Evolutionary conservation across 2,797 vertebrate species (phyloP), one percentile per base, ranked within the genome.

Genomic region (Scarus forsteni): DNA sequence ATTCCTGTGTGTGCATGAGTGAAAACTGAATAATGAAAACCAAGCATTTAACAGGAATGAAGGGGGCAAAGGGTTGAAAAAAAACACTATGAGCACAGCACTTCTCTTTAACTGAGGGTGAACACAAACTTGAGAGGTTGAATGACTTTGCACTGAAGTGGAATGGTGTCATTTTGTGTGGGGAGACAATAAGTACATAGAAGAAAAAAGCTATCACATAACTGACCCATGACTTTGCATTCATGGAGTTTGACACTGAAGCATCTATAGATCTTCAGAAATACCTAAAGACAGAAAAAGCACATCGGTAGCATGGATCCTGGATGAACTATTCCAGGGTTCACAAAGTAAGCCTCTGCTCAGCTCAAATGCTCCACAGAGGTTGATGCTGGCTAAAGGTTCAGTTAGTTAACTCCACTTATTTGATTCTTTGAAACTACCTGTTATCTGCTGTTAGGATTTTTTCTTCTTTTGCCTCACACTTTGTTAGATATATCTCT

Each of bases 31-130:
- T 52, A 76, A 79, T 70, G 75, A 42, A 77, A 83, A 64, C 49
- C 75, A 57, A 54, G 54, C 73, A 64, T 19, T 10, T 59, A 52
- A 1, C 43, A 75, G 62, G 66, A 79, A 73, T 71, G 70, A 58
- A 9, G 34, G 38, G 39, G 46, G 64, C 69, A 69, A 83, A 75
- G 52, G 77, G 46, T 16, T 12, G 54, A 3, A 14, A 53, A 83
- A 81, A 76, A 13, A 62, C 39, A 73, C 65, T 77, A 42, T 75
- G 63, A 51, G 42, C 27, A 8, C 27, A 46, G 38, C 51, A 3
- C 65, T 70, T 67, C 54, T 73, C 67, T 81, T 52, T 70, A 63
- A 84, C 60, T 65, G 75, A 89, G 85, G 80, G 84, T 85, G 80
- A 88, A 74, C 13, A 59, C 42, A 64, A 78, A 85, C 82, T 80